Evolutionary conservation across 1,140 invertebrate species (phyloP).

Genomic region (Sitobion miscanthi): DNA sequence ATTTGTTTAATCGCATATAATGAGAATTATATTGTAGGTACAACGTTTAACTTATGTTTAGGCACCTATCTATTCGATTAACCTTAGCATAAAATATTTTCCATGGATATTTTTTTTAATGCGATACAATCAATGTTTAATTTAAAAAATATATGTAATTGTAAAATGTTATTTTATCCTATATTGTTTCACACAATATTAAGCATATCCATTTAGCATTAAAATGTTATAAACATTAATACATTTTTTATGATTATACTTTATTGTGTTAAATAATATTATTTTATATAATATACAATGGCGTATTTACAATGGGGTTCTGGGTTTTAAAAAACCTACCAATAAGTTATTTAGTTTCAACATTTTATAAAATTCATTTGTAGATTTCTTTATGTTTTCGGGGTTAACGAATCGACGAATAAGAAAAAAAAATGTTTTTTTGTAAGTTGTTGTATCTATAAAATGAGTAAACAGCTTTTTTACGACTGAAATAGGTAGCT

Average conservation of each 20-base stretch:
- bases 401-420: neutral
- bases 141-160: neutral
- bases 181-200: neutral
- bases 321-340: neutral
- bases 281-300: neutral
- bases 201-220: neutral
- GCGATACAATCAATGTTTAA: neutral
- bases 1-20: neutral
- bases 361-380: neutral
- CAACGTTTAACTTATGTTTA: neutral
- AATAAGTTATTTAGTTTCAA: neutral
- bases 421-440: neutral
- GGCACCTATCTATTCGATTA: neutral
- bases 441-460: neutral
- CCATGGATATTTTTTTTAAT: neutral
- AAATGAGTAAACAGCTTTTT: neutral
- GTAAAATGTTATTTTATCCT: constrained; percentile 1
- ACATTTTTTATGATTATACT: neutral
- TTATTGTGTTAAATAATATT: neutral
- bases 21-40: neutral
- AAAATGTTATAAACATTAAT: neutral
- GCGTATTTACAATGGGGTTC: neutral
- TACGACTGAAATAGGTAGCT: neutral
- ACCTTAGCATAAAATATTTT: neutral
- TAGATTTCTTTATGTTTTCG: neutral